Percentiles rank a stretch among this genome's conserved stretches.
phyloP scores from a whole-genome alignment of 2,888 invertebrate species.

The Cerastis rubricosa region DNA sequence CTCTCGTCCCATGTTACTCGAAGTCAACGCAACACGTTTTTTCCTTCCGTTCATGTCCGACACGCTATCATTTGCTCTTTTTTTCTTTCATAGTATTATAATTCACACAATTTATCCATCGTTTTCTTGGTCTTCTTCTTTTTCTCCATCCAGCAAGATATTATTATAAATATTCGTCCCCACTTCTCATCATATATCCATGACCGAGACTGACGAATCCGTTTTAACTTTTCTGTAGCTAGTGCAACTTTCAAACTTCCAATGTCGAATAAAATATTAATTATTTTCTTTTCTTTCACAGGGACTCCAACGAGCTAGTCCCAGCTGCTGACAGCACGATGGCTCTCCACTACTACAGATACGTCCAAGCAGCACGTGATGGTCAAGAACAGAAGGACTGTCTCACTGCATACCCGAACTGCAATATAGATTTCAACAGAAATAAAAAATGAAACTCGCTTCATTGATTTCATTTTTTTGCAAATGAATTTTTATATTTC shows the following conservation, averaged over 20 bases:
- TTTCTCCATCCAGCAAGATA: too few species aligned
- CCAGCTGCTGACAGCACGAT: conserved; percentile 93
- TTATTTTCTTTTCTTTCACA: conserved; percentile 83
- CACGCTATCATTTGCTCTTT: too few species aligned
- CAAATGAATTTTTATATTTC: background rate
- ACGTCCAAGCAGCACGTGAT: conserved; percentile 95
- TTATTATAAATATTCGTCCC: too few species aligned
- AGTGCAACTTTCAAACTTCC: background rate
- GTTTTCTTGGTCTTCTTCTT: too few species aligned
- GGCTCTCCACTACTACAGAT: conserved; percentile 94
- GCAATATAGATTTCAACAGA: conserved; percentile 93
- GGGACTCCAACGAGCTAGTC: conserved; percentile 94
- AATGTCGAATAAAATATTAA: background rate
- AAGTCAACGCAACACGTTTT: too few species aligned
- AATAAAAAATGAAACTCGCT: conserved; percentile 57
- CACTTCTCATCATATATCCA: too few species aligned
- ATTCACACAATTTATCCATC: too few species aligned
- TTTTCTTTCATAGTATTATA: too few species aligned
- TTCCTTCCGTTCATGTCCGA: too few species aligned
- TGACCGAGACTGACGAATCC: too few species aligned
- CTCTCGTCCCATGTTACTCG: too few species aligned
- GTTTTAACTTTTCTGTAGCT: too few species aligned
- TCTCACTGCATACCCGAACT: conserved; percentile 92
- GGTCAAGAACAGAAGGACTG: conserved; percentile 96
- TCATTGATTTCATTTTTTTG: background rate